Conservation (phyloP, 1,140 invertebrate genomes). For the Ylistrum balloti region DNA sequence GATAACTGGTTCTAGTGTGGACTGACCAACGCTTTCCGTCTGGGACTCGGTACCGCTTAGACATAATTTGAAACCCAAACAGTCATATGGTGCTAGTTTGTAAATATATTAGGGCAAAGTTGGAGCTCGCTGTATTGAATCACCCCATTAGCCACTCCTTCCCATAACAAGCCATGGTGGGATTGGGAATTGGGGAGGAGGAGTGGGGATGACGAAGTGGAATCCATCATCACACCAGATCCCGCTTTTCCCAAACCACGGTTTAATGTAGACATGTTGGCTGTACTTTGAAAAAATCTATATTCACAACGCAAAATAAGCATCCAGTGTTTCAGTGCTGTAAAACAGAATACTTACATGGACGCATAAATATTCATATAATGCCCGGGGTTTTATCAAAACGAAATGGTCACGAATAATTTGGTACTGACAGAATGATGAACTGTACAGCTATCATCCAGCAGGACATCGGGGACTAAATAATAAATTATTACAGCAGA, state of each 20-base stretch:
- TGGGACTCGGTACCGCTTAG: too few relatives aligned
- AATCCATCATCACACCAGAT: not conserved
- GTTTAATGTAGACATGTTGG: not conserved
- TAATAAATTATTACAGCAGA: not conserved
- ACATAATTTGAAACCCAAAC: too few relatives aligned
- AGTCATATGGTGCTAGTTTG: too few relatives aligned
- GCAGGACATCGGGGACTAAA: not conserved
- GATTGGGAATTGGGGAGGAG: not conserved
- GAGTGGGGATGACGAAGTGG: not conserved
- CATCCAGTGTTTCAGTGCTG: not conserved
- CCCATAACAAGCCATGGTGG: too few relatives aligned
- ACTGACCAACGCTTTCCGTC: too few relatives aligned
- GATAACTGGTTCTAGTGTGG: too few relatives aligned
- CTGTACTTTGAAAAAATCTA: not conserved
- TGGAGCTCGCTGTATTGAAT: too few relatives aligned
- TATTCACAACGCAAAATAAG: not conserved
- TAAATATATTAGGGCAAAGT: too few relatives aligned
- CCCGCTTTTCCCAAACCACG: not conserved
- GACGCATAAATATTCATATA: slow-evolving; percentile 7
- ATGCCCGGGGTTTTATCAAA: not conserved
- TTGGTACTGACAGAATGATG: not conserved
- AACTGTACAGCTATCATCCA: not conserved
- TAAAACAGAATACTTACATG: not conserved
- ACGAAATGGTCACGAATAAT: not conserved
- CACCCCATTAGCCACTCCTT: too few relatives aligned